phyloP scores from a whole-genome alignment of 2,888 invertebrate genomes.

The Ectemnius cavifrons region DNA sequence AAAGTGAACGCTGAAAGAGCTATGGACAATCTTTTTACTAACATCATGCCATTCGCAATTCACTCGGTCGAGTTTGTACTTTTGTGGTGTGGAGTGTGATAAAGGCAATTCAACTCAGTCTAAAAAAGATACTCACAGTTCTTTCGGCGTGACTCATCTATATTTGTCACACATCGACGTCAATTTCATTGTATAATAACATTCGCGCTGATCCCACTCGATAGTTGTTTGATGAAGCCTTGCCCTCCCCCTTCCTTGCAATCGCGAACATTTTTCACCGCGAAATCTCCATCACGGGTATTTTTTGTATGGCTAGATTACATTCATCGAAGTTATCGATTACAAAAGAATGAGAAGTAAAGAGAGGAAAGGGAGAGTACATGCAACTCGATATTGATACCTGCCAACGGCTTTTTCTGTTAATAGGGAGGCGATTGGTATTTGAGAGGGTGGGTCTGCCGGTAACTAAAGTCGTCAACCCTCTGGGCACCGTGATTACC shows the following conservation, averaged over 20 bases:
- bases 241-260: not conserved
- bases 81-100: conserved; percentile 54
- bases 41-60: conserved; percentile 20
- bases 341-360: conserved; percentile 14
- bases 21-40: conserved; percentile 46
- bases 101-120: conserved; percentile 7
- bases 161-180: not conserved
- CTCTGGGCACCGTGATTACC: conserved; percentile 85
- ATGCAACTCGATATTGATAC: conserved; percentile 77
- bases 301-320: not conserved
- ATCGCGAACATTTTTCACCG: conserved; percentile 1
- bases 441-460: conserved; percentile 79
- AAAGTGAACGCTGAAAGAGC: conserved; percentile 32
- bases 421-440: conserved; percentile 83
- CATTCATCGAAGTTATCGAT: not conserved
- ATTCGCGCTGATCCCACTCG: not conserved
- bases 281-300: not conserved
- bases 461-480: conserved; percentile 87
- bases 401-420: conserved; percentile 93
- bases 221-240: not conserved
- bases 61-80: conserved; percentile 27
- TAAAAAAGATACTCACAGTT: conserved; percentile 14
- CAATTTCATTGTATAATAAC: conserved; percentile 18
- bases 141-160: not conserved
- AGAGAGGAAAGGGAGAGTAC: conserved; percentile 37